phyloP scores from a whole-genome alignment of 1,140 invertebrate genomes.

The Epicauta chinensis region DNA sequence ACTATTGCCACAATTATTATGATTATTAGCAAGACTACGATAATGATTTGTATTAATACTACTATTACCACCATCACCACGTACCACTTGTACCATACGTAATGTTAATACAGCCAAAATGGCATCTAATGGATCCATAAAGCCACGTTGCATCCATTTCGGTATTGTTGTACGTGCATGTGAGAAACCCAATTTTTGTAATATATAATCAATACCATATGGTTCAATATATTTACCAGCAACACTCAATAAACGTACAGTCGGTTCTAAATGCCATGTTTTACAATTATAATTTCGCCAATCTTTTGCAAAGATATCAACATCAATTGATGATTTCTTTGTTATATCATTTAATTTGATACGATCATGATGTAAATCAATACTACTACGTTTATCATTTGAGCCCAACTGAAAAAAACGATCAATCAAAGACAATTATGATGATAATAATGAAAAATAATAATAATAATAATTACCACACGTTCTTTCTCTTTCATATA shows the following conservation, averaged over 20 bases:
- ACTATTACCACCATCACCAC: conserved; percentile 30
- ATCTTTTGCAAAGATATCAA: conserved; percentile 70
- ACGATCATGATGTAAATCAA: conserved; percentile 25
- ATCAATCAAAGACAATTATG: background rate
- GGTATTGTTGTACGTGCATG: conserved; percentile 97
- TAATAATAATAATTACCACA: conserved; percentile 53
- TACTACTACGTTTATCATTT: conserved; percentile 23
- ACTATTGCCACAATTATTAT: too few relatives aligned
- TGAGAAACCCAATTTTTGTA: conserved; percentile 93
- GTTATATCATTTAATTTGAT: conserved; percentile 44
- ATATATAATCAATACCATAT: conserved; percentile 94
- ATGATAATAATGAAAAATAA: too few relatives aligned
- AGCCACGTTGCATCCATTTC: conserved; percentile 97
- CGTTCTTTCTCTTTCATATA: conserved; percentile 90
- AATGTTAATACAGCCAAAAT: conserved; percentile 67
- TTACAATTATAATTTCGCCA: conserved; percentile 91
- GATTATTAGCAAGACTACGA: too few relatives aligned
- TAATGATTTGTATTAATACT: too few relatives aligned
- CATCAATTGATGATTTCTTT: conserved; percentile 38
- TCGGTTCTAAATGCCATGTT: conserved; percentile 97
- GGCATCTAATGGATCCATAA: conserved; percentile 93
- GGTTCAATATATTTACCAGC: conserved; percentile 92
- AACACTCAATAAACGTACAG: conserved; percentile 67
- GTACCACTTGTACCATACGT: conserved; percentile 50
- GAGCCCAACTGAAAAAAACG: conserved; percentile 28